Evolutionary conservation across 2,113 vertebrate genomes (phyloP), one percentile per base, ranked within the genome.

Genomic region (Trematocara zebra): DNA sequence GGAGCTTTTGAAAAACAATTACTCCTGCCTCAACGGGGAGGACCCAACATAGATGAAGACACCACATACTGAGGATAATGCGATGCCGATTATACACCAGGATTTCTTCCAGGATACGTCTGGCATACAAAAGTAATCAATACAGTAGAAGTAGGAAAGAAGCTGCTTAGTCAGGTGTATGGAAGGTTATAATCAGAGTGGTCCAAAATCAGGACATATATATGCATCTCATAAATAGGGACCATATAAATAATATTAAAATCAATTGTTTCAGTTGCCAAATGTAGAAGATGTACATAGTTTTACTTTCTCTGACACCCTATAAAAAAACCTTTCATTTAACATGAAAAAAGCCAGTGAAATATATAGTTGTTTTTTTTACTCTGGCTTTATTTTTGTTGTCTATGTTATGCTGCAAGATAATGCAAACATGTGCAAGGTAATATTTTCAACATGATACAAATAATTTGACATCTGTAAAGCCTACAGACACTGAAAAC

Each of bases 41-140:
- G 9, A 81, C 61, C 87, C 86, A 81, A 72, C 57, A 69, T 11
- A 1, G 26, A 47, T 54, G 42, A 23, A 80, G 61, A 61, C 67
- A 15, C 10, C 31, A n/a, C 69, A 59, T 61, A 42, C 23, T 85
- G 61, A 11, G n/a, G 67, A 85, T 31, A 69, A 85, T 40, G n/a
- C 1, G 57, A 23, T 40, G 59, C 82, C 74, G 15, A 52, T 85
- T 84, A 54, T 20, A 82, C 15, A 84, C 78, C 64, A 69, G 74
- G 83, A 88, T 54, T 51, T 33, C 69, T 72, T 89, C 78, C 88
- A 88, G 85, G 85, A 87, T 83, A 67, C 15, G 42, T 86, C 80
- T 89, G 83, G 44, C 78, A 85, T 81, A 85, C 18, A 28, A 79
- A 37, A 64, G n/a, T 83, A 88, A 94, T 93, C 94, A 80, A 95